Evolutionary conservation across 1,140 invertebrate genomes (phyloP).

Genomic region (Hyposmocoma kahamanoa): DNA sequence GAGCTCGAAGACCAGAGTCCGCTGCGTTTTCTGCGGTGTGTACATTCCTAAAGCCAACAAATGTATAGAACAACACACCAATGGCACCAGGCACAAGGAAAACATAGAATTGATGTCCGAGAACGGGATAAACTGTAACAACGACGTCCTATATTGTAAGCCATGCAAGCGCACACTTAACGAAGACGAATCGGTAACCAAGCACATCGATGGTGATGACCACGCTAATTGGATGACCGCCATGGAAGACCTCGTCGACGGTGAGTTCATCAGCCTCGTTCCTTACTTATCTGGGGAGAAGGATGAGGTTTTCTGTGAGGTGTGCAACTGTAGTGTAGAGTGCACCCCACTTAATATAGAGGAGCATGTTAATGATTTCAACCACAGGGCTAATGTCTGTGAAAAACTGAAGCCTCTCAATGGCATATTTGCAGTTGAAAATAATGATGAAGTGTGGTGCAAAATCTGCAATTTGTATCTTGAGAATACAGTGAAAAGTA

Average conservation of each 20-base stretch:
- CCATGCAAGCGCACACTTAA: conserved; percentile 30
- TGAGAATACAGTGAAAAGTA: conserved; percentile 24
- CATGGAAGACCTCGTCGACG: conserved; percentile 40
- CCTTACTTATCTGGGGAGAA: conserved; percentile 33
- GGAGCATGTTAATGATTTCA: conserved; percentile 37
- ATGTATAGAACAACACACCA: conserved; percentile 52
- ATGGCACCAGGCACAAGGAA: conserved; percentile 51
- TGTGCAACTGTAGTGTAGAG: conserved; percentile 27
- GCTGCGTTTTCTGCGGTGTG: conserved; percentile 48
- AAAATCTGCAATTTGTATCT: conserved; percentile 47
- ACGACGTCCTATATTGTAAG: conserved; percentile 37
- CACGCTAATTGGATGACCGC: conserved; percentile 43
- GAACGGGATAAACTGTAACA: conserved; percentile 33
- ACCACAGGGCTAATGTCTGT: conserved; percentile 30
- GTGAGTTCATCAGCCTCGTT: conserved; percentile 41
- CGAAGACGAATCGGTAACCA: conserved; percentile 32
- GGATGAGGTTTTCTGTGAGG: conserved; percentile 38
- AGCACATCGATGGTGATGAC: conserved; percentile 39
- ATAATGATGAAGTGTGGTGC: conserved; percentile 45
- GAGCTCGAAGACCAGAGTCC: conserved; percentile 40
- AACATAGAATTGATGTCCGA: conserved; percentile 40
- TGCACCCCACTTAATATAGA: conserved; percentile 39
- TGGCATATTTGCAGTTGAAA: conserved; percentile 41
- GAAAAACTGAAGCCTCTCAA: conserved; percentile 43
- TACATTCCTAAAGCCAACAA: conserved; percentile 47